A percentile compares a stretch with the other conserved stretches of the same genome.
These are phyloP conservation scores for Drosophila repletoides DNA, from an alignment of 1,140 invertebrate species.

Conservation along the genomic window DNA sequence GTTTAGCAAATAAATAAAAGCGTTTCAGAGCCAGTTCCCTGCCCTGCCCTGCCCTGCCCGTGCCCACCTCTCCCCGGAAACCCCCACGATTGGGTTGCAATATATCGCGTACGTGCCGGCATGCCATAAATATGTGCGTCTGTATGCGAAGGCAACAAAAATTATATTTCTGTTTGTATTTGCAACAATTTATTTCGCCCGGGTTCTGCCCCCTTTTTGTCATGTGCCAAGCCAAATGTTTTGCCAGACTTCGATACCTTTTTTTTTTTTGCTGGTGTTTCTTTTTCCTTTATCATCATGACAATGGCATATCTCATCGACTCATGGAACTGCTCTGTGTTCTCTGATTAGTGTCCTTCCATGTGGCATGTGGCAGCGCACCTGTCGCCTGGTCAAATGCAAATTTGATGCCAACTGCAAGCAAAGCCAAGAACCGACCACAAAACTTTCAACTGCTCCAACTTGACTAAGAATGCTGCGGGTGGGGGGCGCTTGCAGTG, in stretches of 20 bases:
- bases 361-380: no score
- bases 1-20: slow-evolving; percentile 75
- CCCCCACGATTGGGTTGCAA: slow-evolving; percentile 66
- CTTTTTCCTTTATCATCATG: no score
- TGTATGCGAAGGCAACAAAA: slow-evolving; percentile 63
- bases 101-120: slow-evolving; percentile 80
- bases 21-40: slow-evolving; percentile 14
- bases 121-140: slow-evolving; percentile 76
- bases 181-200: slow-evolving; percentile 73
- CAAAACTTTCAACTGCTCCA: slow-evolving; percentile 36
- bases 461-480: no score
- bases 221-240: slow-evolving; percentile 39
- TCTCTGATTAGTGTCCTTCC: no score
- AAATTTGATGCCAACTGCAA: slow-evolving; percentile 21
- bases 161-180: slow-evolving; percentile 81
- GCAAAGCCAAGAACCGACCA: slow-evolving; percentile 6
- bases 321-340: neutral
- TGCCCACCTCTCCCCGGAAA: neutral
- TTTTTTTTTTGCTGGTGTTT: no score
- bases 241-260: no score
- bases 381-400: slow-evolving; percentile 21
- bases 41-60: neutral
- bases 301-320: neutral
- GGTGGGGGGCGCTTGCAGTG: no score
- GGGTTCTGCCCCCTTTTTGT: neutral